Percentiles rank a stretch among this genome's conserved stretches.
phyloP scores from a whole-genome alignment of 2,888 invertebrate species.

The Pocota personata region DNA sequence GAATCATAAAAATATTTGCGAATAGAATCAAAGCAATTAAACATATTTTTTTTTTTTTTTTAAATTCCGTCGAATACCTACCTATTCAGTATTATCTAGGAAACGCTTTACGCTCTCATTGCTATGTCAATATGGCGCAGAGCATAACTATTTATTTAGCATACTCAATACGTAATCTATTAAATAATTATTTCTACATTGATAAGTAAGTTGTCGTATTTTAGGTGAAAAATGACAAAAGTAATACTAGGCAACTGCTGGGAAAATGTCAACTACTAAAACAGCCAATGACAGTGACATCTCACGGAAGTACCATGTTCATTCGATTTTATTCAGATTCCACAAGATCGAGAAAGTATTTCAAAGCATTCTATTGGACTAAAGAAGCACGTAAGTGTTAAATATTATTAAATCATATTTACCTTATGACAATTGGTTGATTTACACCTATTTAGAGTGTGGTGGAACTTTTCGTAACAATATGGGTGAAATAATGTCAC shows the following conservation, averaged over 20 bases:
- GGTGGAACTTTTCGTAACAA: slow-evolving; percentile 88
- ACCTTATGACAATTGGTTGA: not conserved
- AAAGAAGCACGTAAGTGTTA: slow-evolving; percentile 83
- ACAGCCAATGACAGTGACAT: slow-evolving; percentile 83
- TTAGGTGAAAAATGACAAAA: slow-evolving; percentile 86
- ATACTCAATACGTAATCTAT: not conserved
- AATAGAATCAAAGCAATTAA: too few species aligned
- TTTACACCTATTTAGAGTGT: slow-evolving; percentile 84
- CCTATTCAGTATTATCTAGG: too few species aligned
- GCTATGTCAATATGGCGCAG: too few species aligned
- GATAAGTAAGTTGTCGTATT: too few species aligned
- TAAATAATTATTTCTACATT: too few species aligned
- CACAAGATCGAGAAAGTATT: slow-evolving; percentile 85
- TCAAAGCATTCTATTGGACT: slow-evolving; percentile 85
- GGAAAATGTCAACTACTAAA: slow-evolving; percentile 85
- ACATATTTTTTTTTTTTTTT: too few species aligned
- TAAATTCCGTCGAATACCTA: too few species aligned
- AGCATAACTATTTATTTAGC: too few species aligned
- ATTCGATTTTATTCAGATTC: slow-evolving; percentile 87
- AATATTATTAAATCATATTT: not conserved
- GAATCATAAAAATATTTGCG: too few species aligned
- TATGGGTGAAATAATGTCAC: slow-evolving; percentile 88
- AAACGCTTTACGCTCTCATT: too few species aligned
- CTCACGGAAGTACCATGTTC: slow-evolving; percentile 88
- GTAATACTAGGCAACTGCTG: slow-evolving; percentile 84